Percentiles rank a stretch among this genome's conserved stretches.
These are phyloP conservation scores for Antheraea yamamai DNA, from an alignment of 2,888 invertebrate species.

Conservation along the genomic window DNA sequence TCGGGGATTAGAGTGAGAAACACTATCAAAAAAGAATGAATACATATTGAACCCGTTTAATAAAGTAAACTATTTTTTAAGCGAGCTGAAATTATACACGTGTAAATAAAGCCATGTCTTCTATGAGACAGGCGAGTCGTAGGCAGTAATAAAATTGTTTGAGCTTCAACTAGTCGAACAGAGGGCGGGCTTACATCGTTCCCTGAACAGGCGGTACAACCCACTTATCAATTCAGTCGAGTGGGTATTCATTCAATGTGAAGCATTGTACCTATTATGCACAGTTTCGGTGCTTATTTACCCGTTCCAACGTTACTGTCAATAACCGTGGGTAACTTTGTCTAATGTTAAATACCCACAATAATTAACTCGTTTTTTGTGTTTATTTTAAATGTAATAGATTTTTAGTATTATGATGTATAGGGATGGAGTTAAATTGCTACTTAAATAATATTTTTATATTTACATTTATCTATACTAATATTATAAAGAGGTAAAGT, in stretches of 20 bases:
- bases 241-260: slow-evolving; percentile 79
- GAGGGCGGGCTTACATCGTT: slow-evolving; percentile 58
- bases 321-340: slow-evolving; percentile 33
- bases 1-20: not conserved
- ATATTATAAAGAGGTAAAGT: too few species aligned
- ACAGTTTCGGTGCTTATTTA: slow-evolving; percentile 71
- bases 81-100: not conserved
- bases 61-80: not conserved
- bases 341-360: slow-evolving; percentile 20
- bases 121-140: slow-evolving; percentile 1
- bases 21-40: not conserved
- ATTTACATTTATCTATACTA: too few species aligned
- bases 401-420: not conserved
- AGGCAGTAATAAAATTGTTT: slow-evolving; percentile 18
- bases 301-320: slow-evolving; percentile 62
- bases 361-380: not conserved
- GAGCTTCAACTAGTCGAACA: slow-evolving; percentile 24
- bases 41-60: not conserved
- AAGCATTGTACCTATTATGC: slow-evolving; percentile 74
- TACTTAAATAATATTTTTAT: too few species aligned
- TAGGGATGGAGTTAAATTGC: too few species aligned
- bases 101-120: not conserved
- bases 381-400: not conserved
- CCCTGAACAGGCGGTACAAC: slow-evolving; percentile 63
- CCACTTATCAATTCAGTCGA: slow-evolving; percentile 81